These are phyloP conservation scores for Cranoglanis bouderius DNA, from an alignment of 2,113 vertebrate species.

Conservation along the genomic window DNA sequence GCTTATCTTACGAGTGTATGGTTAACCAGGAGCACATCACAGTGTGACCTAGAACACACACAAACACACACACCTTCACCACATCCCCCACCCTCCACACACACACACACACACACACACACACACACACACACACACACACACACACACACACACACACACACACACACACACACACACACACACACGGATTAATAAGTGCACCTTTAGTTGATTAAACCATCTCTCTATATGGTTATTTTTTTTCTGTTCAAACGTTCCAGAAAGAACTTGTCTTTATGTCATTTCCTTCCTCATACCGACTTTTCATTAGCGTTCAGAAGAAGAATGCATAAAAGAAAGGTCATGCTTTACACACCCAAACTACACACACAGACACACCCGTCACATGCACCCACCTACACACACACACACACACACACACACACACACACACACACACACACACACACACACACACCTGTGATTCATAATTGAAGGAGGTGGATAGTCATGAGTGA, in stretches of 20 bases:
- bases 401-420: constrained; percentile 18
- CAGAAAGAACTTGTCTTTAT: constrained; percentile 1
- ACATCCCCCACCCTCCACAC: background rate
- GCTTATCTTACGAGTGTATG: constrained; percentile 43
- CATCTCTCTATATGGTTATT: background rate
- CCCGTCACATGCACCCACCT: background rate
- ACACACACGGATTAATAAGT: background rate
- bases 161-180: background rate
- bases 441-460: background rate
- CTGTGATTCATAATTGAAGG: constrained; percentile 24
- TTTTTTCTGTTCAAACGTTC: background rate
- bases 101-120: constrained; percentile 7
- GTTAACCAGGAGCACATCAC: constrained; percentile 41
- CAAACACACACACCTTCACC: constrained; percentile 20
- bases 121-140: background rate
- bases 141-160: constrained; percentile 11
- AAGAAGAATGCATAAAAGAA: constrained; percentile 25
- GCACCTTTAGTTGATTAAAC: background rate
- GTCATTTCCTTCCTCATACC: constrained; percentile 24
- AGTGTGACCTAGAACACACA: constrained; percentile 21
- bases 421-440: background rate
- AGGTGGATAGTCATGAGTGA: constrained; percentile 6
- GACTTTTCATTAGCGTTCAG: background rate
- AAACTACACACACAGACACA: constrained; percentile 4
- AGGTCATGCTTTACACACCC: constrained; percentile 29